phyloP scores from a whole-genome alignment of 2,888 invertebrate genomes.

The Pseudococcus viburni region DNA sequence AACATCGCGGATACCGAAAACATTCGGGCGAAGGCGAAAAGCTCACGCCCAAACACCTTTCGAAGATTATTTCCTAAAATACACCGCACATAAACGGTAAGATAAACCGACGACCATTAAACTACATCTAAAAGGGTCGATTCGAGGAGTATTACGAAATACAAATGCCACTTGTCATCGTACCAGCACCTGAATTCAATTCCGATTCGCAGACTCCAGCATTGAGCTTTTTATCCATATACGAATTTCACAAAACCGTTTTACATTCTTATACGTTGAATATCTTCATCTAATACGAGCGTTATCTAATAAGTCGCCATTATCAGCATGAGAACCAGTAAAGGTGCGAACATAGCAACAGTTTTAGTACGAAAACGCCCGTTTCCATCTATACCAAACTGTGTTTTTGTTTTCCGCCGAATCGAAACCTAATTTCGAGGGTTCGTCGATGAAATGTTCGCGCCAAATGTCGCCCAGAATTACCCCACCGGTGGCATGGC shows the following conservation, averaged over 20 bases:
- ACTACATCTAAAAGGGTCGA: slow-evolving; percentile 39
- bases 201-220: slow-evolving; percentile 6
- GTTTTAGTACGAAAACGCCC: background rate
- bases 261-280: background rate
- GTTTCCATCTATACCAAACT: background rate
- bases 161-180: slow-evolving; percentile 32
- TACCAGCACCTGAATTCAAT: background rate
- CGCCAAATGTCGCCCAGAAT: slow-evolving; percentile 26
- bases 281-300: background rate
- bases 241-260: slow-evolving; percentile 4
- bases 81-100: slow-evolving; percentile 29
- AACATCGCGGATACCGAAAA: background rate
- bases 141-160: slow-evolving; percentile 21
- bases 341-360: slow-evolving; percentile 21
- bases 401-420: slow-evolving; percentile 11
- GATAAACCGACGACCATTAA: slow-evolving; percentile 47
- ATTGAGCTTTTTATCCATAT: background rate
- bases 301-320: slow-evolving; percentile 1
- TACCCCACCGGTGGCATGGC: background rate
- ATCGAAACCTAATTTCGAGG: slow-evolving; percentile 30
- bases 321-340: slow-evolving; percentile 21
- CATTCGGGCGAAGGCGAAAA: background rate
- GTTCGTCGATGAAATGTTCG: slow-evolving; percentile 23
- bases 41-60: slow-evolving; percentile 29
- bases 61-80: slow-evolving; percentile 36